These are phyloP conservation scores for Leptinotarsa haldemani DNA, from an alignment of 2,888 invertebrate genomes.

Conservation along the genomic window DNA sequence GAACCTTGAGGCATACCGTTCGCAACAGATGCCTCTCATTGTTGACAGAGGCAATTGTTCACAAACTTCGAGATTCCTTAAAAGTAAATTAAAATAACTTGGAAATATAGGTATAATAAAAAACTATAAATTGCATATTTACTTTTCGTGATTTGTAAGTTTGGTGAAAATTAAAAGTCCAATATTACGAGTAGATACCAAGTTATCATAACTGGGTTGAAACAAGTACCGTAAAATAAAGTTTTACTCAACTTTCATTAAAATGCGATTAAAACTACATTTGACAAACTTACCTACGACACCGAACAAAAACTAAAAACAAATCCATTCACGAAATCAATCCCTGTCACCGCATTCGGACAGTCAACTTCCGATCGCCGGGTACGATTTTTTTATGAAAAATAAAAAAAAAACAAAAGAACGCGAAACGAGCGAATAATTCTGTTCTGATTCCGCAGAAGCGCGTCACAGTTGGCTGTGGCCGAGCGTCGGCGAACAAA, in stretches of 20 bases:
- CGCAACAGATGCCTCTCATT: no score
- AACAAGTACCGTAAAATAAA: background rate
- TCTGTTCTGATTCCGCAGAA: background rate
- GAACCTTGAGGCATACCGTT: no score
- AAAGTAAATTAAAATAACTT: no score
- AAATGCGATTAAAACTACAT: background rate
- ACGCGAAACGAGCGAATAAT: background rate
- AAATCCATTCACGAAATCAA: background rate
- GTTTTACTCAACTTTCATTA: background rate
- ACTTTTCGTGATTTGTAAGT: no score
- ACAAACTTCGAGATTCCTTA: no score
- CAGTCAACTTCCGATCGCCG: background rate
- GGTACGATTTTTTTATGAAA: background rate
- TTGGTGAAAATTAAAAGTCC: no score
- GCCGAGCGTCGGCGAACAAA: constrained; percentile 26
- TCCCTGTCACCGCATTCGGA: background rate
- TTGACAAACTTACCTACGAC: background rate
- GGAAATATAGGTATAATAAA: no score
- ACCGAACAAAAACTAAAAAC: background rate
- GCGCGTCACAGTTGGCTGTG: constrained; percentile 2
- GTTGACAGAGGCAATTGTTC: no score
- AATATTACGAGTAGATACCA: no score
- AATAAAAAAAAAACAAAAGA: background rate
- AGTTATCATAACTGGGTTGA: background rate
- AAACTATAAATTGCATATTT: no score